Evolutionary conservation across 2,888 invertebrate genomes (phyloP).

Genomic region (Atethmia centrago): DNA sequence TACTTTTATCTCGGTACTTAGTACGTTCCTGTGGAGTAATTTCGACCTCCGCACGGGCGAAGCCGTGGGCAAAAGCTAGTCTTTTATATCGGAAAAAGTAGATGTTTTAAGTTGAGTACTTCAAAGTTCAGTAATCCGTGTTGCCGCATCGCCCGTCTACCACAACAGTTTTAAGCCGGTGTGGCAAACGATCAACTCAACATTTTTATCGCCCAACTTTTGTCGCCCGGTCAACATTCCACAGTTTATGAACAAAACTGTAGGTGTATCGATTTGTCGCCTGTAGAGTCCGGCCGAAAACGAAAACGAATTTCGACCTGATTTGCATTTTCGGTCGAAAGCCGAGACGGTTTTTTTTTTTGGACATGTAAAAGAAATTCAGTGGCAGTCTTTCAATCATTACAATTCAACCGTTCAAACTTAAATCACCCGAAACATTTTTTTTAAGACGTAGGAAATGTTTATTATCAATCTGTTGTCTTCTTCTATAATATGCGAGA

Average conservation of each 20-base stretch:
- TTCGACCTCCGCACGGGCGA: no score
- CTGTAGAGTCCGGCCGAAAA: not conserved
- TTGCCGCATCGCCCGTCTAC: constrained; percentile 1
- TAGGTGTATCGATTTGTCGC: constrained; percentile 36
- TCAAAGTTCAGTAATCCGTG: constrained; percentile 5
- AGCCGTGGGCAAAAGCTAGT: not conserved
- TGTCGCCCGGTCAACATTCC: constrained; percentile 11
- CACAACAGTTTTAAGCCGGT: constrained; percentile 6
- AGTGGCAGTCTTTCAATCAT: not conserved
- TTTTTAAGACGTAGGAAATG: no score
- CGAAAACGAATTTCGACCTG: not conserved
- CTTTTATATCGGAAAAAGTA: not conserved
- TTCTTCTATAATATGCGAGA: no score
- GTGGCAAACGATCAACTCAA: constrained; percentile 28
- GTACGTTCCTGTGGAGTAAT: no score
- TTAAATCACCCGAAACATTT: not conserved
- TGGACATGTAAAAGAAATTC: not conserved
- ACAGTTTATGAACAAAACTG: constrained; percentile 7
- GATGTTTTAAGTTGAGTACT: constrained; percentile 7
- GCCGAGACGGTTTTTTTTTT: not conserved
- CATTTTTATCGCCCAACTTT: constrained; percentile 44
- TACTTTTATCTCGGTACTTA: no score
- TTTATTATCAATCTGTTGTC: no score
- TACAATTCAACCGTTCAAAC: no score
- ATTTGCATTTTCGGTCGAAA: not conserved